Conservation (phyloP, 2,113 vertebrate genomes). For the Plestiodon gilberti region DNA sequence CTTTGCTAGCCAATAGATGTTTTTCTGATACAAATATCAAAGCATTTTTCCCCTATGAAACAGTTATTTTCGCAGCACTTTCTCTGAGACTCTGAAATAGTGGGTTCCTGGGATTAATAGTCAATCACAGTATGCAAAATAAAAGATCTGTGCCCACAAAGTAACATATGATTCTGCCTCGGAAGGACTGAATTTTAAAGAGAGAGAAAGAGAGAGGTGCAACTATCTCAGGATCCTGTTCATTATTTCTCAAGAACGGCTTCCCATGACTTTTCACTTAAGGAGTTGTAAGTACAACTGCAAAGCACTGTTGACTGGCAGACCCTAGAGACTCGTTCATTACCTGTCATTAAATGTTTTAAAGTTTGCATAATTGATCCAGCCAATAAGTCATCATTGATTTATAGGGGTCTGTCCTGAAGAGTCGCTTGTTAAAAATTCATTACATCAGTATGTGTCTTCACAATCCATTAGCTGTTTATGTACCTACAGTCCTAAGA, state of each 20-base stretch:
- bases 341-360: slow-evolving; percentile 99
- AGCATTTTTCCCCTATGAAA: slow-evolving; percentile 17
- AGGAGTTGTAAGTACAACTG: slow-evolving; percentile 73
- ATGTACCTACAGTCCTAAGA: slow-evolving; percentile 87
- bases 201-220: slow-evolving; percentile 46
- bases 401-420: slow-evolving; percentile 93
- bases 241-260: slow-evolving; percentile 66
- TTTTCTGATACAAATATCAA: background rate
- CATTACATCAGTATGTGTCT: slow-evolving; percentile 91
- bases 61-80: background rate
- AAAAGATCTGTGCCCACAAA: background rate
- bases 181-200: slow-evolving; percentile 29
- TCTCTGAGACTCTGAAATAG: slow-evolving; percentile 33
- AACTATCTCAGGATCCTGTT: slow-evolving; percentile 46
- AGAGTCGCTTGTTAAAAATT: slow-evolving; percentile 96
- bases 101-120: slow-evolving; percentile 25
- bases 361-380: slow-evolving; percentile 99
- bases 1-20: background rate
- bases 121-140: slow-evolving; percentile 10
- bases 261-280: slow-evolving; percentile 71
- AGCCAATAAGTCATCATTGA: slow-evolving; percentile 98
- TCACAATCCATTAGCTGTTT: slow-evolving; percentile 99
- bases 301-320: slow-evolving; percentile 72
- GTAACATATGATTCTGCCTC: slow-evolving; percentile 32
- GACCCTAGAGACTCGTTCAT: slow-evolving; percentile 90